phyloP scores from a whole-genome alignment of 2,888 invertebrate species.

The Nesidiocoris tenuis region DNA sequence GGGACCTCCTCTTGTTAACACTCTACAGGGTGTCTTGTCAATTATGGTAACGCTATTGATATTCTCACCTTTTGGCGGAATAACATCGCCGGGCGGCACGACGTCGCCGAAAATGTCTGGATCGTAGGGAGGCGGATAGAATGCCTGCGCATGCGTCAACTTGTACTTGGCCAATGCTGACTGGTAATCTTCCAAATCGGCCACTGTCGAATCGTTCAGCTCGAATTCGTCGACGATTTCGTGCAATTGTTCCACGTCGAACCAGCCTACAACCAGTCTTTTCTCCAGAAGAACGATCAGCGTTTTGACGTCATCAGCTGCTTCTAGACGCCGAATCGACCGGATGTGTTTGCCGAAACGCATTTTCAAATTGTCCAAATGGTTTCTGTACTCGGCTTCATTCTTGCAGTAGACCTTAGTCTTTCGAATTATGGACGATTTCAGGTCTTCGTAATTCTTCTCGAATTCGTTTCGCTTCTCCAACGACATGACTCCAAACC shows the following conservation, averaged over 20 bases:
- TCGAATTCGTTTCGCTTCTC: not conserved
- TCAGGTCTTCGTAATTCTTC: not conserved
- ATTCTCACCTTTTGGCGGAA: conserved; percentile 8
- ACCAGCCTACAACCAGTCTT: conserved; percentile 17
- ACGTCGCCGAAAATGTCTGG: conserved; percentile 7
- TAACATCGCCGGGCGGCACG: conserved; percentile 1
- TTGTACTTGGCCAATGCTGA: not conserved
- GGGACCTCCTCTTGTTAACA: too few species aligned
- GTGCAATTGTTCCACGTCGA: conserved; percentile 5
- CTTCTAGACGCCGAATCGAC: conserved; percentile 14
- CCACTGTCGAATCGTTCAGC: not conserved
- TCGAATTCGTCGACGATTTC: conserved; percentile 2
- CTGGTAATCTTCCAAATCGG: not conserved
- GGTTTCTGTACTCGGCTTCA: not conserved
- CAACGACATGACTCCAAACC: too few species aligned
- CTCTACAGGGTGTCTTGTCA: too few species aligned
- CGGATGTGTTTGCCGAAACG: not conserved
- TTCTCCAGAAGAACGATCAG: conserved; percentile 20
- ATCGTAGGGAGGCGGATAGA: conserved; percentile 8
- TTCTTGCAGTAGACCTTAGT: not conserved
- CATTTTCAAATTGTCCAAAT: conserved; percentile 5
- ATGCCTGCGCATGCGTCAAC: not conserved
- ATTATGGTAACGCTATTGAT: too few species aligned
- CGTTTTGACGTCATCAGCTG: conserved; percentile 7
- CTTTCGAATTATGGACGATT: not conserved